Conservation (phyloP, 2,797 vertebrate species). For the Botia almorhae region DNA sequence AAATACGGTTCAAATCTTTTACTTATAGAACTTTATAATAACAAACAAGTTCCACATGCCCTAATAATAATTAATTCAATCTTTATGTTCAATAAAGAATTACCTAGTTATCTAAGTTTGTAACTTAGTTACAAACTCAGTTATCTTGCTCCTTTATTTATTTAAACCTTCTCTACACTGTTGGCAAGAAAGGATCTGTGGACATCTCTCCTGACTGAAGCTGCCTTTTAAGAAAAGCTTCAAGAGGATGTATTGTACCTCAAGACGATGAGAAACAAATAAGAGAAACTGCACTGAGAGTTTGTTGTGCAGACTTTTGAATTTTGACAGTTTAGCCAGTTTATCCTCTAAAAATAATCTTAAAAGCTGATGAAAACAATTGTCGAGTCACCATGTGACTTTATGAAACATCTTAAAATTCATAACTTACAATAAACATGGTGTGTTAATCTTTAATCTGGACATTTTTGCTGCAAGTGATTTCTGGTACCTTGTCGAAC, state of each 20-base stretch:
- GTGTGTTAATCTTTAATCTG: no score
- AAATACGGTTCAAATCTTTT: background rate
- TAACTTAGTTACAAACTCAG: background rate
- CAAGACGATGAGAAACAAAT: background rate
- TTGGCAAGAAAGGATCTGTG: background rate
- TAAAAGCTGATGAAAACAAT: background rate
- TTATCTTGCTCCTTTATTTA: slow-evolving; percentile 2
- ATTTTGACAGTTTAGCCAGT: background rate
- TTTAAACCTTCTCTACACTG: slow-evolving; percentile 21
- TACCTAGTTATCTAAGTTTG: no score
- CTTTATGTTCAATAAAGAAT: slow-evolving; percentile 43
- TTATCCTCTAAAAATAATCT: background rate
- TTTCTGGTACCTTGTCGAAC: no score
- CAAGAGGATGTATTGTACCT: background rate
- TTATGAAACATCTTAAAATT: no score
- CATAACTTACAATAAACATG: no score
- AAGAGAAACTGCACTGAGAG: background rate
- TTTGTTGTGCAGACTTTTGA: background rate
- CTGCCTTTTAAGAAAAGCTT: background rate
- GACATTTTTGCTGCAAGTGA: no score
- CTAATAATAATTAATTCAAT: slow-evolving; percentile 32
- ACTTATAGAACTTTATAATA: no score
- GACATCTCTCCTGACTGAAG: background rate
- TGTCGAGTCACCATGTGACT: no score
- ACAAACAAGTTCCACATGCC: background rate